A percentile compares a stretch with the other conserved stretches of the same genome.
Evolutionary conservation across 2,113 vertebrate genomes (phyloP).

Genomic region (Ictalurus furcatus): DNA sequence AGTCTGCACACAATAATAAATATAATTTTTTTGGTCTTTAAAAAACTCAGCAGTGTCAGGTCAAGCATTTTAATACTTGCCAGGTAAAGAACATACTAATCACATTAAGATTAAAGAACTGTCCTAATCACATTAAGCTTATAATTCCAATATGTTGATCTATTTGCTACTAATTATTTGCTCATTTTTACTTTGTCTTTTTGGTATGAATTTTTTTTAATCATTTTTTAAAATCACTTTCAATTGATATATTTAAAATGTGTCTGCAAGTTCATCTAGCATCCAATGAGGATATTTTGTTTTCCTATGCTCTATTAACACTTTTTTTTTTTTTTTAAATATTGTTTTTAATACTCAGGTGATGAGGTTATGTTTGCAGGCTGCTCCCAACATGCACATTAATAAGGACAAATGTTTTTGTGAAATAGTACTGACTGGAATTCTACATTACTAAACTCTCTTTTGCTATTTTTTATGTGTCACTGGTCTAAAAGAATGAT

Average conservation of each 20-base stretch:
- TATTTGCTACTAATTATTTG: not conserved
- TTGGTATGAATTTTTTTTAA: not conserved
- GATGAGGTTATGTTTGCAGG: not conserved
- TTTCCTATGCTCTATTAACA: not conserved
- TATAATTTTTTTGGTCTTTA: too few relatives aligned
- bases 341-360: not conserved
- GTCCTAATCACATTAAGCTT: not conserved
- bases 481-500: not conserved
- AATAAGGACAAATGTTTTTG: not conserved
- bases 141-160: not conserved
- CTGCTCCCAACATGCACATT: not conserved
- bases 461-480: not conserved
- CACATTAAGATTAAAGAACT: too few relatives aligned
- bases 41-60: too few relatives aligned
- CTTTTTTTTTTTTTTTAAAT: not conserved
- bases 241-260: not conserved
- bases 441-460: not conserved
- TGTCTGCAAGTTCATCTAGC: not conserved
- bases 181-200: not conserved
- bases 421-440: not conserved
- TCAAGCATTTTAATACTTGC: too few relatives aligned
- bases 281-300: not conserved
- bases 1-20: too few relatives aligned
- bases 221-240: too few relatives aligned
- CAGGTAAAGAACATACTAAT: not conserved